phyloP scores from a whole-genome alignment of 2,888 invertebrate species.

The Apoderus coryli region DNA sequence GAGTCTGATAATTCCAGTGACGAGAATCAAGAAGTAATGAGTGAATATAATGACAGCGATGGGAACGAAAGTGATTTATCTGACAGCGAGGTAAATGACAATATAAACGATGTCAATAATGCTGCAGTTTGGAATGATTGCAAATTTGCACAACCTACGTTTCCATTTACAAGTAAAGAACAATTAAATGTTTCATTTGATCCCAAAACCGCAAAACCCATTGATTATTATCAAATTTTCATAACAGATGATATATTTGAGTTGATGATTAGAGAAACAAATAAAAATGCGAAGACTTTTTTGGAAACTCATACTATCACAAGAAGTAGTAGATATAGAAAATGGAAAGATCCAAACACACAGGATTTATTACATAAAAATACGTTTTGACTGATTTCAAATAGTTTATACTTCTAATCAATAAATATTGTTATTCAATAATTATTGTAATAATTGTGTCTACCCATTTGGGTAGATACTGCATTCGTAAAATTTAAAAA shows the following conservation, averaged over 20 bases:
- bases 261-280: slow-evolving; percentile 3
- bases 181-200: slow-evolving; percentile 4
- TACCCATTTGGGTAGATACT: no score
- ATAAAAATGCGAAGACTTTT: slow-evolving; percentile 4
- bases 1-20: no score
- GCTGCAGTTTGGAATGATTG: slow-evolving; percentile 3
- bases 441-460: no score
- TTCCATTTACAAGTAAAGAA: slow-evolving; percentile 1
- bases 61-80: slow-evolving; percentile 4
- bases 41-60: slow-evolving; percentile 5
- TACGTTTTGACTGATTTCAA: no score
- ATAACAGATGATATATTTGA: slow-evolving; percentile 5
- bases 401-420: no score
- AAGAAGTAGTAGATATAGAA: slow-evolving; percentile 10
- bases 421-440: no score
- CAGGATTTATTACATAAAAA: no score
- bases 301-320: slow-evolving; percentile 6
- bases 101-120: slow-evolving; percentile 1
- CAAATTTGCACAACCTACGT: slow-evolving; percentile 4
- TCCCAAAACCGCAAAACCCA: slow-evolving; percentile 4
- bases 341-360: slow-evolving; percentile 10
- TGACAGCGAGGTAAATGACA: slow-evolving; percentile 1
- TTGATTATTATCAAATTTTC: slow-evolving; percentile 5
- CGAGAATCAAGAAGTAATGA: no score
- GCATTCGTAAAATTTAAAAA: no score